Evolutionary conservation across 35 echinoderm and acorn worm species (phyloP).

Genomic region (Patiria miniata): DNA sequence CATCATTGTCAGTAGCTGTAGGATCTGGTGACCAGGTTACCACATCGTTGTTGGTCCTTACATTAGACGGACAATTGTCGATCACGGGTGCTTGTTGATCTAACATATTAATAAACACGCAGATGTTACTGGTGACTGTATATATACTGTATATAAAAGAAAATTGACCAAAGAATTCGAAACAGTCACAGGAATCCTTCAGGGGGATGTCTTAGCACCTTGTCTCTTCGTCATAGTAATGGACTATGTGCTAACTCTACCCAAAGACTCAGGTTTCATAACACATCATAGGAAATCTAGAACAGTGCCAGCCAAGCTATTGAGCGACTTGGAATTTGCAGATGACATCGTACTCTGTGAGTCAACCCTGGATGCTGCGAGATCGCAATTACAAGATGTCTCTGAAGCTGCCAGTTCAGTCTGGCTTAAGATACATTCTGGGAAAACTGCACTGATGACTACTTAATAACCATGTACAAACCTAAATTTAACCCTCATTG

Average conservation of each 20-base stretch:
- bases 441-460: neutral
- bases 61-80: no score
- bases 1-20: no score
- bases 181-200: slow-evolving; percentile 2
- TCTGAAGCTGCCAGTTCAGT: neutral
- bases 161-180: neutral
- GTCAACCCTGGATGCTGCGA: neutral
- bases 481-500: neutral
- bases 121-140: no score
- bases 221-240: slow-evolving; percentile 27
- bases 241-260: neutral
- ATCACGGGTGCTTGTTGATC: no score
- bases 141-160: no score
- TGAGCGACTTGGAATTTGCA: neutral
- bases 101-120: no score
- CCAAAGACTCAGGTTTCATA: slow-evolving; percentile 12
- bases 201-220: slow-evolving; percentile 18
- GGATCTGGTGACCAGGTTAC: no score
- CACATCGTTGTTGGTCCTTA: no score
- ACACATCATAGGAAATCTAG: neutral
- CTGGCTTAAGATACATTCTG: neutral
- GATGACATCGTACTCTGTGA: slow-evolving; percentile 7
- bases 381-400: neutral
- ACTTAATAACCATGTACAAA: slow-evolving; percentile 1
- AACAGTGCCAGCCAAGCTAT: neutral